phyloP scores from a whole-genome alignment of 2,888 invertebrate genomes.

The Perdita meconis region DNA sequence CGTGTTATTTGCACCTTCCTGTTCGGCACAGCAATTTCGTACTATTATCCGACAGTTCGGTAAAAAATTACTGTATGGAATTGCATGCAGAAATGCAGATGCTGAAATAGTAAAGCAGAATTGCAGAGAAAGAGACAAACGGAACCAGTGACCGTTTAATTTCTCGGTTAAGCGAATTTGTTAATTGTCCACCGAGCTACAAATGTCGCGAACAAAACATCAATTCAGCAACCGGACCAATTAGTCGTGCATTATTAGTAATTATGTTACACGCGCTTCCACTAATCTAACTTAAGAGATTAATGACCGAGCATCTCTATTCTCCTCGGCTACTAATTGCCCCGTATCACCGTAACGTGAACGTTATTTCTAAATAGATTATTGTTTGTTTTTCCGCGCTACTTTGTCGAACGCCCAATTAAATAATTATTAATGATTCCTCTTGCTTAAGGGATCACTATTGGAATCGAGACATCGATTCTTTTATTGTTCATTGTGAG shows the following conservation, averaged over 20 bases:
- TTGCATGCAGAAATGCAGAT: too few species aligned
- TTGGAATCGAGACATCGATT: too few species aligned
- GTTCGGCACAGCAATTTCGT: too few species aligned
- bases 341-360: neutral
- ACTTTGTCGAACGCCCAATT: neutral
- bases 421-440: neutral
- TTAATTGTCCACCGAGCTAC: slow-evolving; percentile 3
- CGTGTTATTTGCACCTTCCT: too few species aligned
- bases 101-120: neutral
- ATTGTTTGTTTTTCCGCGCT: neutral
- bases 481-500: too few species aligned
- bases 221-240: slow-evolving; percentile 33
- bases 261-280: neutral
- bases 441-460: neutral
- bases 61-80: too few species aligned
- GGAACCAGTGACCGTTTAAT: neutral
- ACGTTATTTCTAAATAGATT: neutral
- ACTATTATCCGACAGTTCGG: too few species aligned
- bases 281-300: slow-evolving; percentile 9
- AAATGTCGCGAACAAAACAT: slow-evolving; percentile 20
- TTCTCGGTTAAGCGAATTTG: slow-evolving; percentile 25
- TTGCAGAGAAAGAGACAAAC: neutral
- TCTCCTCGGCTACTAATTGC: neutral
- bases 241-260: slow-evolving; percentile 19
- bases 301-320: slow-evolving; percentile 1